Evolutionary conservation across 2,113 vertebrate species (phyloP).

Genomic region (Alosa alosa): DNA sequence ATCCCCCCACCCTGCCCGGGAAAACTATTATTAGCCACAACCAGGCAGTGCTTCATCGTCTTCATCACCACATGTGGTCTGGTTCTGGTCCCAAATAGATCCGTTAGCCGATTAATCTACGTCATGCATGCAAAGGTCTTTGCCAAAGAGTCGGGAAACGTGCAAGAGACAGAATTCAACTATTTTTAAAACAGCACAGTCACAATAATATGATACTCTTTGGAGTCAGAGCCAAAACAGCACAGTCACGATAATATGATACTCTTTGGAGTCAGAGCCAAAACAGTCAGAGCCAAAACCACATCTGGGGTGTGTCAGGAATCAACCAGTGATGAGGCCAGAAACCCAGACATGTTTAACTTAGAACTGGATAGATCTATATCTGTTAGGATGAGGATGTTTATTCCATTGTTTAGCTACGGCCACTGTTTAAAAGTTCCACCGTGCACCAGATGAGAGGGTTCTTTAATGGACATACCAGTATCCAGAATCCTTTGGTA

Average conservation of each 20-base stretch:
- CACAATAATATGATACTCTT: background rate
- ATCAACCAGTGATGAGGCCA: background rate
- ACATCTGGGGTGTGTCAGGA: background rate
- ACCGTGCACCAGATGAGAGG: background rate
- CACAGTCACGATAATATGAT: background rate
- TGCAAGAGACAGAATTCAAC: background rate
- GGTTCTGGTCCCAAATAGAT: background rate
- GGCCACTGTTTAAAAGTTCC: background rate
- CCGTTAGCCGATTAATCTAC: background rate
- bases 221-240: background rate
- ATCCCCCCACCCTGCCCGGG: background rate
- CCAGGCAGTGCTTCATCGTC: background rate
- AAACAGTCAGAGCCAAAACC: background rate
- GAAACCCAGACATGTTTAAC: background rate
- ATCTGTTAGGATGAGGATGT: background rate
- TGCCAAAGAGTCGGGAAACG: background rate
- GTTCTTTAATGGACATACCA: background rate
- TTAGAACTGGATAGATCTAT: background rate
- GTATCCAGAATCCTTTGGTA: background rate
- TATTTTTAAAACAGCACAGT: background rate
- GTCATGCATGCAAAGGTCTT: background rate
- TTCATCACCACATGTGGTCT: background rate
- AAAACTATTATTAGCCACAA: background rate
- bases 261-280: background rate
- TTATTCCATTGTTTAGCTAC: slow-evolving; percentile 1